Evolutionary conservation across 1,140 invertebrate genomes (phyloP), one percentile per base, ranked within the genome.

Genomic region (Homarus americanus): DNA sequence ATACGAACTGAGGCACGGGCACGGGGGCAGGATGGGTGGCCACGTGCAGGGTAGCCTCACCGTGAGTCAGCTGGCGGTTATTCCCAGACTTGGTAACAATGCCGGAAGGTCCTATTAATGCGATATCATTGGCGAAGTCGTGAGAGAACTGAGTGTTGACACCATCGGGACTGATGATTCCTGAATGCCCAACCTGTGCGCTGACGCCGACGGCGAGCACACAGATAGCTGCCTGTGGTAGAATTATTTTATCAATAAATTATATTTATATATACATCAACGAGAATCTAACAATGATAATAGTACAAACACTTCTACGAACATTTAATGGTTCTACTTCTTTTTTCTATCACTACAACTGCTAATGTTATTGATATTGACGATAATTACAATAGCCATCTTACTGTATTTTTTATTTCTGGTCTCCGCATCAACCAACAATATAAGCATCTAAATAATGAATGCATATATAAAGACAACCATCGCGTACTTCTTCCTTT

Each of bases 131-230:
- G 20, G 82, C 89, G 38, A 76, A 84, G n/a, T 83, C 82, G 36
- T 79, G 73, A n/a, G 69, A 53, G 36, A 85, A 91, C 73, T 79
- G 80, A 38, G 53, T 66, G 82, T 78, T 84, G 73, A 66, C 63
- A 40, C 89, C 89, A 79, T 91, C 89, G n/a, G 82, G 73, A 78
- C 82, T 91, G 72, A 91, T 69, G 80, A 91, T 91, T 32, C 89
- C 89, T 41, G 89, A 84, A 49, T 49, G 82, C 83, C 89, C 89
- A 86, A 91, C 86, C 86, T 88, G 86, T 44, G 86, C 86, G 32
- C 86, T 88, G n/a, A 80, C 86, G 76, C 86, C 66, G 3, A 76
- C 86, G 76, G 86, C 86, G 76, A 88, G 66, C 76, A 88, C 58
- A 80, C 86, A 88, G 86, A 88, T 88, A 80, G 86, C 86, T 88